Base-by-base conservation (phyloP, 2,113 vertebrate species). In the Zosterops japonicus region DNA sequence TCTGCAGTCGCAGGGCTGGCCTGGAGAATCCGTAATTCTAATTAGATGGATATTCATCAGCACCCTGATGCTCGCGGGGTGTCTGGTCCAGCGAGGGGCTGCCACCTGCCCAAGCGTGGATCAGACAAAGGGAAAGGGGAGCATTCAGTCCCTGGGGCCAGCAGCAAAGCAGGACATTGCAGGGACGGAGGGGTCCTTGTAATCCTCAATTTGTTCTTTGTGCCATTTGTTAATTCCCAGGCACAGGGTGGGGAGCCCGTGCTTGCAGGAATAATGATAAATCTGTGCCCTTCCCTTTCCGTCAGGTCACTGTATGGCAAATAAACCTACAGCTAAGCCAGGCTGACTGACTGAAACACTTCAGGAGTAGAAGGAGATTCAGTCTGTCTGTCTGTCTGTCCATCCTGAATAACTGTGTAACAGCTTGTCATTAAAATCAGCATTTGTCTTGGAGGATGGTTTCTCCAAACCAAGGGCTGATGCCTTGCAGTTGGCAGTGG, bases 131-230 rank as follows among this genome's bases (percentile, higher is more conserved):
- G 52, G 53, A 69, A 65, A n/a, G 55, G 53, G 78, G 13, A 81
- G 6, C 2, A 1, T 44, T 67, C 31, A 2, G 82, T 89, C 92
- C 89, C 89, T 1, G 9, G 69, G 59, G 92, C 89, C 67, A 79
- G 71, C 86, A 93, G 83, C 77, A 94, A 61, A 82, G 69, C 55
- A 70, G 89, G 88, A 46, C 72, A 39, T 56, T 4, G 19, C 52
- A 31, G 83, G 74, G 49, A 76, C 65, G 0, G 14, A 85, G 57
- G 74, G 84, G 8, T 80, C 87, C 47, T 92, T 93, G 92, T 91
- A 85, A 96, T 96, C 92, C 93, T 88, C 82, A 80, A 20, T 91
- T 95, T 90, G 71, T 79, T 70, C 83, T 93, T 75, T 75, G 61
- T 64, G 83, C 79, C 49, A 8, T 78, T 89, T 71, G 69, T 53